Conservation (phyloP, 2,113 vertebrate genomes). For the Dicaeum eximium region DNA sequence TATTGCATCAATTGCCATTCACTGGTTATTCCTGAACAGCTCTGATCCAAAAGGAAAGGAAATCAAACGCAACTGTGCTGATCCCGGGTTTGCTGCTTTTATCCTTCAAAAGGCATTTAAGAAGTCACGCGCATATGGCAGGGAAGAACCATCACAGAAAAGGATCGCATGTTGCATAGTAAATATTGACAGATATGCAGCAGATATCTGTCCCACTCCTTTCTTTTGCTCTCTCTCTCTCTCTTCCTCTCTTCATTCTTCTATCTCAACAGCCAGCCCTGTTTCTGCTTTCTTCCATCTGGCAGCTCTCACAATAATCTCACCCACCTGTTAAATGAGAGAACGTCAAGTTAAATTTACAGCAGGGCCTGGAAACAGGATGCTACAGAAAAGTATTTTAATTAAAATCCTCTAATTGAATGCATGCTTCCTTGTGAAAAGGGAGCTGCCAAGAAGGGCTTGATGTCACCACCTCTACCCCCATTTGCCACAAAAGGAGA, state of each 20-base stretch:
- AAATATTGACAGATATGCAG: slow-evolving; percentile 42
- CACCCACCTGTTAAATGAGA: slow-evolving; percentile 81
- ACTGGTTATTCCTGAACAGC: background rate
- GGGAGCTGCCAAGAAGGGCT: slow-evolving; percentile 66
- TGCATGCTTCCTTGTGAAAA: slow-evolving; percentile 76
- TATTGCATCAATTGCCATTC: background rate
- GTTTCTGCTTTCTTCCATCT: slow-evolving; percentile 75
- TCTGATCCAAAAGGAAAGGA: background rate
- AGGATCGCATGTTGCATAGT: background rate
- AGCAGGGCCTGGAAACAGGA: slow-evolving; percentile 78
- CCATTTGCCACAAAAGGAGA: slow-evolving; percentile 43
- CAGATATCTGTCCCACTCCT: slow-evolving; percentile 24
- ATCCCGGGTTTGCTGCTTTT: background rate
- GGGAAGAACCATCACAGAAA: background rate
- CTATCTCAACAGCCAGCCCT: slow-evolving; percentile 40
- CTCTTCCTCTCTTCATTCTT: slow-evolving; percentile 32
- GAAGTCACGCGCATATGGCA: background rate
- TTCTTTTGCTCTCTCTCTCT: slow-evolving; percentile 17
- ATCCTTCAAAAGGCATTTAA: slow-evolving; percentile 28
- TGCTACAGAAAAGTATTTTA: slow-evolving; percentile 80
- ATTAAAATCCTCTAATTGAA: slow-evolving; percentile 83
- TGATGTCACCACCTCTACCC: slow-evolving; percentile 72
- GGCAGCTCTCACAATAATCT: slow-evolving; percentile 81
- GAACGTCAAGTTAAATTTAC: slow-evolving; percentile 81
- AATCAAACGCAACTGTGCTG: slow-evolving; percentile 24